Conservation (phyloP, 2,888 invertebrate species). For the Drosophila robusta region DNA sequence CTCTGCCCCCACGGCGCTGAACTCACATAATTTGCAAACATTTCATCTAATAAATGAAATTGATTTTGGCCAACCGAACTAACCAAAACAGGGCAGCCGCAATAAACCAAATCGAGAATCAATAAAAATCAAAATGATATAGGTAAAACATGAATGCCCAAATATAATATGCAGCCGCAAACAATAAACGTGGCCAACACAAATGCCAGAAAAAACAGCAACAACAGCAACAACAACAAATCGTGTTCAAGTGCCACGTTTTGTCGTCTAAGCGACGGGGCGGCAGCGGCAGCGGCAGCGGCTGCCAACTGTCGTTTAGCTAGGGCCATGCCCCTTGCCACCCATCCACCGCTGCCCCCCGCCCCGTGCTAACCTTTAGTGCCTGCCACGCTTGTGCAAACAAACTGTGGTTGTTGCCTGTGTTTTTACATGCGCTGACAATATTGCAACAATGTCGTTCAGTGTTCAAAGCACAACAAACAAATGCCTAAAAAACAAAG, state of each 20-base stretch:
- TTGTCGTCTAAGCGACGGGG: constrained; percentile 65
- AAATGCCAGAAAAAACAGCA: constrained; percentile 29
- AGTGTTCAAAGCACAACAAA: constrained; percentile 50
- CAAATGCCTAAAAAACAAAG: constrained; percentile 24
- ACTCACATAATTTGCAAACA: constrained; percentile 73
- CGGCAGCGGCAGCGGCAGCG: constrained; percentile 39
- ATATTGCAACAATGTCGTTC: constrained; percentile 75
- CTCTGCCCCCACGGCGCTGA: constrained; percentile 46
- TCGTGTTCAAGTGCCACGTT: constrained; percentile 78
- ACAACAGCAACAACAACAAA: constrained; percentile 40
- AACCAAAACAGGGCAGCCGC: constrained; percentile 70
- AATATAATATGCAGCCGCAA: constrained; percentile 76
- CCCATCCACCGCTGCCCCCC: constrained; percentile 9
- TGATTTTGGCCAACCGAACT: constrained; percentile 46
- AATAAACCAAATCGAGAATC: constrained; percentile 73
- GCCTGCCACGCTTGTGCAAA: constrained; percentile 60
- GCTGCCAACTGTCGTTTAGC: constrained; percentile 27
- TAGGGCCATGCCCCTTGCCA: constrained; percentile 69
- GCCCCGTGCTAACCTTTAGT: not conserved
- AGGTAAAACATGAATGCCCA: constrained; percentile 76
- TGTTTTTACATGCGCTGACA: constrained; percentile 73
- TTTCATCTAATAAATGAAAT: constrained; percentile 59
- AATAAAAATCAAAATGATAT: constrained; percentile 63
- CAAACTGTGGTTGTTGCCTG: constrained; percentile 66
- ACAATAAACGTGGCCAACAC: constrained; percentile 71